These are phyloP conservation scores for Drosophila albomicans DNA, from an alignment of 1,140 invertebrate species.

Conservation along the genomic window DNA sequence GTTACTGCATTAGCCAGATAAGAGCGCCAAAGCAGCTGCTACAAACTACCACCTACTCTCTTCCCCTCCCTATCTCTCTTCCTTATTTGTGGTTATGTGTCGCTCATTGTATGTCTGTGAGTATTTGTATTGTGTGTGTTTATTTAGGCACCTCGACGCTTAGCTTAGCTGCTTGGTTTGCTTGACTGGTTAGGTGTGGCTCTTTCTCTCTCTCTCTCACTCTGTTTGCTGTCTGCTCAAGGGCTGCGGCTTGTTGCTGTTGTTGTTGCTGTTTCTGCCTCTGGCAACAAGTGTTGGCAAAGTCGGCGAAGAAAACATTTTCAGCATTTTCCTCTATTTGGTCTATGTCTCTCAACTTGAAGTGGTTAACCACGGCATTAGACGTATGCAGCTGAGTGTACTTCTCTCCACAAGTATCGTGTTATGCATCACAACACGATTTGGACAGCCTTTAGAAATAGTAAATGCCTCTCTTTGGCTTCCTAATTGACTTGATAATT, in stretches of 20 bases:
- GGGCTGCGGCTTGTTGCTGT: conserved; percentile 30
- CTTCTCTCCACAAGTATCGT: no score
- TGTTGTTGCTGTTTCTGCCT: conserved; percentile 4
- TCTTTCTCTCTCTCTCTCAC: neutral
- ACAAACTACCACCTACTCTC: no score
- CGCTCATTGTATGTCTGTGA: neutral
- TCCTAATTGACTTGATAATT: no score
- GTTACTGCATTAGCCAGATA: conserved; percentile 37
- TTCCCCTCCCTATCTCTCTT: neutral
- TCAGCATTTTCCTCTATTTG: conserved; percentile 23
- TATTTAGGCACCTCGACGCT: conserved; percentile 56
- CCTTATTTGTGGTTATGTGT: conserved; percentile 18
- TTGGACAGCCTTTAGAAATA: no score
- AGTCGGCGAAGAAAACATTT: conserved; percentile 25
- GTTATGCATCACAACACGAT: no score
- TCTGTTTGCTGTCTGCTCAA: conserved; percentile 18
- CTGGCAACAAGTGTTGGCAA: conserved; percentile 65
- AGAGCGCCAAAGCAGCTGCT: conserved; percentile 21
- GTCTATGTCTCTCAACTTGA: conserved; percentile 14
- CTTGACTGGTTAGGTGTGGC: conserved; percentile 59
- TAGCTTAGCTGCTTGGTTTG: conserved; percentile 36
- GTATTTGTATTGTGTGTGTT: conserved; percentile 47
- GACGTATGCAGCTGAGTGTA: neutral
- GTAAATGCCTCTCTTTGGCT: no score
- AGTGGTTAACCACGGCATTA: conserved; percentile 21